Conservation (phyloP, 1,140 invertebrate species). For the Drosophila takahashii region DNA sequence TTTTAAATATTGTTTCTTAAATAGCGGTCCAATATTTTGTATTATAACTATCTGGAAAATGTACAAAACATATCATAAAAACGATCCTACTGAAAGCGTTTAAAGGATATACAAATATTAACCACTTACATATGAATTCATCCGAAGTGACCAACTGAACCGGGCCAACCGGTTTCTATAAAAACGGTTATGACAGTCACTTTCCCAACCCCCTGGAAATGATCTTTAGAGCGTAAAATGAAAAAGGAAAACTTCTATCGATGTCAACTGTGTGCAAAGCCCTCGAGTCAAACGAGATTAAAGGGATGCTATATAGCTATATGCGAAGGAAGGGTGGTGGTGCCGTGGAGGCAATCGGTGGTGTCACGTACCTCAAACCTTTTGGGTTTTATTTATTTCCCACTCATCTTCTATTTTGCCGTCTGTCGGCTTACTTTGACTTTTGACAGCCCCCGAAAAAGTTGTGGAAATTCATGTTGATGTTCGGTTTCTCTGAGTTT, state of each 20-base stretch:
- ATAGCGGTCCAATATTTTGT: no score
- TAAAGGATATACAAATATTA: no score
- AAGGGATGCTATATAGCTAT: conserved; percentile 45
- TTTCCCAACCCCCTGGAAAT: conserved; percentile 28
- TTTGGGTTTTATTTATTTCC: conserved; percentile 41
- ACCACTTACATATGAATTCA: conserved; percentile 4
- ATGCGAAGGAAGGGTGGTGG: conserved; percentile 3
- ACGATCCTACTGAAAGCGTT: conserved; percentile 4
- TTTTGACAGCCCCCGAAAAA: conserved; percentile 69
- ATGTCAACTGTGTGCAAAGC: conserved; percentile 65
- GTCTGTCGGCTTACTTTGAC: conserved; percentile 74
- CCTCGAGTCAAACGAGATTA: conserved; percentile 65
- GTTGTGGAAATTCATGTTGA: conserved; percentile 67
- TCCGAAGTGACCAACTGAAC: conserved; percentile 41
- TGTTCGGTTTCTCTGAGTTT: conserved; percentile 23
- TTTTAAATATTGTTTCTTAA: no score
- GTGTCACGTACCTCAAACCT: conserved; percentile 59
- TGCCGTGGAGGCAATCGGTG: conserved; percentile 21
- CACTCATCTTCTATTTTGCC: conserved; percentile 39
- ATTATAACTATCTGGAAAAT: no score
- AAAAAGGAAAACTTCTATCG: conserved; percentile 56
- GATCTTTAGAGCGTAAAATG: conserved; percentile 47
- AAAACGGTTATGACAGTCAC: conserved; percentile 34
- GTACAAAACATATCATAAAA: no score
- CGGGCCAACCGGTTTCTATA: conserved; percentile 54